These are phyloP conservation scores for Solea solea DNA, from an alignment of 2,113 vertebrate species.

Conservation along the genomic window DNA sequence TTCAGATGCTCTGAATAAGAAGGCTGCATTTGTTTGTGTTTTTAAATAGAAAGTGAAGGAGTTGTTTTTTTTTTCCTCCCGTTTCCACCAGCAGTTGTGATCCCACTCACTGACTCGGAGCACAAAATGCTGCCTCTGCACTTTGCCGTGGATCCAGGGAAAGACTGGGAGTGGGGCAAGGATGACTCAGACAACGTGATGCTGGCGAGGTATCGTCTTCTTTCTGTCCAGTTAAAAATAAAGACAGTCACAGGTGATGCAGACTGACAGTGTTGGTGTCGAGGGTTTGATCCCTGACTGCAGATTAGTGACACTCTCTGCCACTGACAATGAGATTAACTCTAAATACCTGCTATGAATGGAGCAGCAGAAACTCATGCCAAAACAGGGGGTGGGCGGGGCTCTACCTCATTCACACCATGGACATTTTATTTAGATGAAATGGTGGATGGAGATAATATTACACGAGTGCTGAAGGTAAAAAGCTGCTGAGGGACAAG, in stretches of 20 bases:
- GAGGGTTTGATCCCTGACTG: conserved; percentile 59
- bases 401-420: neutral
- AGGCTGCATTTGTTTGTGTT: too few species aligned
- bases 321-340: conserved; percentile 67
- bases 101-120: conserved; percentile 94
- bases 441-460: neutral
- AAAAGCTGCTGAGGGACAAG: neutral
- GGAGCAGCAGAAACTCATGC: conserved; percentile 40
- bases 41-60: too few species aligned
- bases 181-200: conserved; percentile 92
- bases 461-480: neutral
- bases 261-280: conserved; percentile 12
- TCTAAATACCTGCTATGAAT: conserved; percentile 66
- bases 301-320: conserved; percentile 64
- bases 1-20: too few species aligned
- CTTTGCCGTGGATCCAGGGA: conserved; percentile 95
- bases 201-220: conserved; percentile 86
- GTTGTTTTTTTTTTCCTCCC: neutral
- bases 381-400: conserved; percentile 43
- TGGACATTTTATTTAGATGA: conserved; percentile 11
- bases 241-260: neutral
- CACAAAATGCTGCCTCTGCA: conserved; percentile 97
- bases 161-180: conserved; percentile 95
- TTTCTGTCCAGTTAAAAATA: too few species aligned
- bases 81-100: conserved; percentile 84